These are phyloP conservation scores for Heloderma charlesbogerti DNA, from an alignment of 2,113 vertebrate species.

Conservation along the genomic window DNA sequence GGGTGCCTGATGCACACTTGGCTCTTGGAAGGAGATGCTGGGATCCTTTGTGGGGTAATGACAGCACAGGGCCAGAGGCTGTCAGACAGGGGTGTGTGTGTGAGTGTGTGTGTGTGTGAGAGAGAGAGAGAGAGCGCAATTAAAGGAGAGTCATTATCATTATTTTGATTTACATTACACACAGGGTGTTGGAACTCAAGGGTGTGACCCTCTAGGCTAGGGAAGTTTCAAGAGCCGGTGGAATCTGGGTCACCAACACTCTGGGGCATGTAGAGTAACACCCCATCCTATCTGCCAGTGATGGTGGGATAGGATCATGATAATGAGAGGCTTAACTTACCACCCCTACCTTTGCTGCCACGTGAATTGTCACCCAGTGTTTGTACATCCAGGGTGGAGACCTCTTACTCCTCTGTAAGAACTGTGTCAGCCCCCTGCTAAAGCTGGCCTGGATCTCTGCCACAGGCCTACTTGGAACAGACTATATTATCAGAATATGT, in stretches of 20 bases:
- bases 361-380: neutral
- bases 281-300: neutral
- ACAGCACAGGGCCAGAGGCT: constrained; percentile 64
- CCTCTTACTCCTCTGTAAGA: neutral
- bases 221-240: neutral
- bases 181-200: constrained; percentile 65
- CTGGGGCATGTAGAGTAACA: neutral
- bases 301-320: neutral
- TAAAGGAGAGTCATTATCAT: constrained; percentile 48
- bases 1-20: neutral
- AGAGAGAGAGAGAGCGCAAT: constrained; percentile 58
- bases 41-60: constrained; percentile 48
- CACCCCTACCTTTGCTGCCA: neutral
- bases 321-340: neutral
- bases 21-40: constrained; percentile 50
- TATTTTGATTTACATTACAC: constrained; percentile 64
- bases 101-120: neutral
- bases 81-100: constrained; percentile 65
- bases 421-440: neutral
- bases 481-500: neutral
- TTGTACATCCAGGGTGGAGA: neutral
- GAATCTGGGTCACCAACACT: neutral
- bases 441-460: neutral
- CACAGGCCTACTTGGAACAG: neutral
- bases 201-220: constrained; percentile 40